phyloP scores from a whole-genome alignment of 2,113 vertebrate species.

The Aix galericulata region DNA sequence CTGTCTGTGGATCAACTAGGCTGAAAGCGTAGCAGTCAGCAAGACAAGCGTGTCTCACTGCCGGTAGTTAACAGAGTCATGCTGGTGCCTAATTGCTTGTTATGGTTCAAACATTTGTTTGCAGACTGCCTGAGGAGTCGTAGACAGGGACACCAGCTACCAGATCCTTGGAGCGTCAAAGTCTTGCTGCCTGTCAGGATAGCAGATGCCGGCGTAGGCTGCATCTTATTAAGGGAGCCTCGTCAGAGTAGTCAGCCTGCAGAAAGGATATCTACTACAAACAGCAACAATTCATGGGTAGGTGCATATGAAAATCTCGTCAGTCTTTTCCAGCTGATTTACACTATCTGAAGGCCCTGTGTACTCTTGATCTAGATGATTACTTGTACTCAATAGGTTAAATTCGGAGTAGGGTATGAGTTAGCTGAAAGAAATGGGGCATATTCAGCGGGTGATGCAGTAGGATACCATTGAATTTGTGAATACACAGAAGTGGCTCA shows the following conservation, averaged over 20 bases:
- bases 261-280: background rate
- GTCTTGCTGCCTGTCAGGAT: background rate
- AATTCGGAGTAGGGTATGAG: background rate
- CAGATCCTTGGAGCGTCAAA: background rate
- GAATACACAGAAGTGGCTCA: background rate
- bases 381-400: background rate
- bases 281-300: background rate
- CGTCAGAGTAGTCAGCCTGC: background rate
- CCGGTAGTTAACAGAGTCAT: accelerated
- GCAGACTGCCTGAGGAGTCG: background rate
- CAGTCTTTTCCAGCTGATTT: background rate
- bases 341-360: background rate
- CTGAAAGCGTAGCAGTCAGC: background rate
- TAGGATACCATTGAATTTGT: background rate
- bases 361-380: background rate
- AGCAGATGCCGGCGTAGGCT: background rate
- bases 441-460: background rate
- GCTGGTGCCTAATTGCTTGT: background rate
- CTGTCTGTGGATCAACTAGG: background rate
- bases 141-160: background rate
- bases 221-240: background rate
- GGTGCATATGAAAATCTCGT: background rate
- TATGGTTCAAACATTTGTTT: background rate
- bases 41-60: background rate
- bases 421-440: background rate